phyloP scores from a whole-genome alignment of 2,113 vertebrate species.

The Ailurus styani region DNA sequence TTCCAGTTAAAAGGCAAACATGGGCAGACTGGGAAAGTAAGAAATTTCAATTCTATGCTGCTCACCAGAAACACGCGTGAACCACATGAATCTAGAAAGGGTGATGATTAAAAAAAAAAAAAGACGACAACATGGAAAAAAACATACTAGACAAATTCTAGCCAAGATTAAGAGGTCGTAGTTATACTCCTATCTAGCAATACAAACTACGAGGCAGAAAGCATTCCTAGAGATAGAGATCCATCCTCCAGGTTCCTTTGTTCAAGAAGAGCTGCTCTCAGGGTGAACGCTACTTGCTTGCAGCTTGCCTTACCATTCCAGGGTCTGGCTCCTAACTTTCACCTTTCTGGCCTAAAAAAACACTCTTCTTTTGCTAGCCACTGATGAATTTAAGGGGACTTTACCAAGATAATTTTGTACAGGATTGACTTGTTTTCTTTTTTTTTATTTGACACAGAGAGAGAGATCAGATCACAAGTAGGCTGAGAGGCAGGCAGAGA shows the following conservation, averaged over 20 bases:
- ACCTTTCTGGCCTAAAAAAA: not conserved
- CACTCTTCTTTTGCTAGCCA: not conserved
- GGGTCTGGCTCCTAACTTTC: not conserved
- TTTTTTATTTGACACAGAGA: no score
- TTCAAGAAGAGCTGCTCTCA: not conserved
- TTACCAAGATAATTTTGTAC: not conserved
- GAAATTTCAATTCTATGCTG: not conserved
- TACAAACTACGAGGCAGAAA: not conserved
- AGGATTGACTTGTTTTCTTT: constrained; percentile 1
- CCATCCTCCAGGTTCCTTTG: not conserved
- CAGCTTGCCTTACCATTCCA: not conserved
- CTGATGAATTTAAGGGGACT: not conserved
- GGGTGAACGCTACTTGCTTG: not conserved
- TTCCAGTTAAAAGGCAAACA: not conserved
- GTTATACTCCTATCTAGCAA: not conserved
- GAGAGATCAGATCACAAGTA: no score
- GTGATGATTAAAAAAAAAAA: not conserved
- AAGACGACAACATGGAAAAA: not conserved
- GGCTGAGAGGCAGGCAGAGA: no score
- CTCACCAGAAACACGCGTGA: not conserved
- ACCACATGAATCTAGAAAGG: not conserved
- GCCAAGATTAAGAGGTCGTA: not conserved
- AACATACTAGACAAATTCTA: not conserved
- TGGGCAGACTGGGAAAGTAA: not conserved
- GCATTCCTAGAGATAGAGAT: not conserved